A percentile compares a stretch with the other conserved stretches of the same genome.
Evolutionary conservation across 2,797 vertebrate species (phyloP).

Genomic region (Vespertilio murinus): DNA sequence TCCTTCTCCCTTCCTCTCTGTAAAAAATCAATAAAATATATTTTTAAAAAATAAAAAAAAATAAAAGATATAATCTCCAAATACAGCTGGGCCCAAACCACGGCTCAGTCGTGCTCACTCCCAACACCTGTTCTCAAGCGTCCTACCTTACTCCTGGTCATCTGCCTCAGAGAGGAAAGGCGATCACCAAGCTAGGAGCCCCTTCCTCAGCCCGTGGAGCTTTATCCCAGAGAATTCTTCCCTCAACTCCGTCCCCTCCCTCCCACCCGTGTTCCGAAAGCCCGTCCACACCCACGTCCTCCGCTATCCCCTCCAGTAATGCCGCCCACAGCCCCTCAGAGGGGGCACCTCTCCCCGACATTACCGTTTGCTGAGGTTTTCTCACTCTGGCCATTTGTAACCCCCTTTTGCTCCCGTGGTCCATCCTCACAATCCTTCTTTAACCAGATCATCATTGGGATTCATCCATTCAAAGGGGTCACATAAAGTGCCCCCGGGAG

Average conservation of each 20-base stretch:
- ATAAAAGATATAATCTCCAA: not conserved
- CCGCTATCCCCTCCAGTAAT: not conserved
- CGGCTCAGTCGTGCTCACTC: not conserved
- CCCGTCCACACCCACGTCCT: not conserved
- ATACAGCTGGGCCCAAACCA: not conserved
- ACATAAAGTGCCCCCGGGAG: not conserved
- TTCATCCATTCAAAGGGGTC: not conserved
- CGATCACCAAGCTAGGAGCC: not conserved
- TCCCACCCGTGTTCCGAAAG: not conserved
- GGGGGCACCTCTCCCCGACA: not conserved
- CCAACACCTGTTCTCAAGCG: not conserved
- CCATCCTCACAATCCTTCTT: not conserved
- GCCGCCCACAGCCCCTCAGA: not conserved
- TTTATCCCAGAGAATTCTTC: not conserved
- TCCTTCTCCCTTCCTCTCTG: too few species aligned
- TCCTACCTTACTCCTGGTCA: not conserved
- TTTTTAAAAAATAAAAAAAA: too few species aligned
- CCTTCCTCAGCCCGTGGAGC: not conserved
- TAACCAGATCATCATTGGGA: not conserved
- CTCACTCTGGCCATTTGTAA: not conserved
- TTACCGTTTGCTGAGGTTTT: not conserved
- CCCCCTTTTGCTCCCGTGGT: not conserved
- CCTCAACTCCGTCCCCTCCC: not conserved
- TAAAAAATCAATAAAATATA: too few species aligned
- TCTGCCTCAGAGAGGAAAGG: not conserved